Percentiles rank a stretch among this genome's conserved stretches.
Evolutionary conservation across 2,888 invertebrate genomes (phyloP).

Genomic region (Sminthurides aquaticus): DNA sequence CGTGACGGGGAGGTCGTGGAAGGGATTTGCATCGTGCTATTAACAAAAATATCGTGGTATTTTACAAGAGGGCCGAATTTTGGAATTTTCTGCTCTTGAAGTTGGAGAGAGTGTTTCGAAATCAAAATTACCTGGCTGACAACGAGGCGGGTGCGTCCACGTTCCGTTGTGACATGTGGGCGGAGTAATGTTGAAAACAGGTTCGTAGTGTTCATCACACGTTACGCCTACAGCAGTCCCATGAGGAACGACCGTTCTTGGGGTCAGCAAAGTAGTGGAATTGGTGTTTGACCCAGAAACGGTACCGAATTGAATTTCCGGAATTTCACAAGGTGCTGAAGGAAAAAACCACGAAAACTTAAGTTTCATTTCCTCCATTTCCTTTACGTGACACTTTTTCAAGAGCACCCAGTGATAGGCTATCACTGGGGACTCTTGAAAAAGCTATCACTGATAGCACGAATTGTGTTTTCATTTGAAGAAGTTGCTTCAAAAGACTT

Average conservation of each 20-base stretch:
- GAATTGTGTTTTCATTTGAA: too few species aligned
- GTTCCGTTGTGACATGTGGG: constrained; percentile 83
- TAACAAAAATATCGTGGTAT: constrained; percentile 2
- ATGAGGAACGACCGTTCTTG: constrained; percentile 55
- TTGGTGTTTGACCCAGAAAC: constrained; percentile 35
- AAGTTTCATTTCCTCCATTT: too few species aligned
- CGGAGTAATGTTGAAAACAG: constrained; percentile 59
- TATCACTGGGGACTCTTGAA: too few species aligned
- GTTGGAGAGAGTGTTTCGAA: too few species aligned
- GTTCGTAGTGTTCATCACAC: constrained; percentile 69
- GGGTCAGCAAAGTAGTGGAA: constrained; percentile 2
- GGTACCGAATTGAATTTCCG: constrained; percentile 55
- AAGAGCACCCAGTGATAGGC: too few species aligned
- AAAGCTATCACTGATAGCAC: too few species aligned
- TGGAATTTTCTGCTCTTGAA: too few species aligned
- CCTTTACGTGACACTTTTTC: too few species aligned
- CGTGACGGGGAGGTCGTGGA: constrained; percentile 79
- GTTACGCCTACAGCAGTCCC: constrained; percentile 65
- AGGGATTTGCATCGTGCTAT: constrained; percentile 67
- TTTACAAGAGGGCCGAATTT: too few species aligned
- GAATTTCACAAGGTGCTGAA: constrained; percentile 86
- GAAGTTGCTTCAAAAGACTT: constrained; percentile 14
- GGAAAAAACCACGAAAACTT: too few species aligned
- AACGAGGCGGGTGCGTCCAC: constrained; percentile 85
- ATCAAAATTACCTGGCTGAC: constrained; percentile 77